Evolutionary conservation across 2,797 vertebrate species (phyloP).

Genomic region (Cuculus canorus): DNA sequence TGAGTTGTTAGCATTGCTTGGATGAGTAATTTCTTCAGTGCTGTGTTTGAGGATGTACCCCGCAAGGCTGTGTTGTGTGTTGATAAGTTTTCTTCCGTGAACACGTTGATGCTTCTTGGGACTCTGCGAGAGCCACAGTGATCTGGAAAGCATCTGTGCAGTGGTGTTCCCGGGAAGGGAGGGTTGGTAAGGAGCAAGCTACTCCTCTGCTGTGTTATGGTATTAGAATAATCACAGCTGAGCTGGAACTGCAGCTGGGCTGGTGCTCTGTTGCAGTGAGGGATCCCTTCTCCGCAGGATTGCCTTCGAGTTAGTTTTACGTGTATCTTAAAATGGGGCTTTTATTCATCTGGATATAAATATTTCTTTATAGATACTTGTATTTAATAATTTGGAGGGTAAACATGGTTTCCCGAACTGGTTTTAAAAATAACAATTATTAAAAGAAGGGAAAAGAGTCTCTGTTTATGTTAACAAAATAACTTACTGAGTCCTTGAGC

Average conservation of each 20-base stretch:
- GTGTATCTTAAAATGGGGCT: background rate
- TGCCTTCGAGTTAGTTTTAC: background rate
- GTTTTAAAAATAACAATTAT: background rate
- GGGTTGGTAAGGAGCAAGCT: background rate
- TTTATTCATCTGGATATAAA: background rate
- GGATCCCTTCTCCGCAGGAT: background rate
- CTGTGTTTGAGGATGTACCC: background rate
- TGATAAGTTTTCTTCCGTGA: background rate
- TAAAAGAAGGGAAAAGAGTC: background rate
- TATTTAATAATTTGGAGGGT: background rate
- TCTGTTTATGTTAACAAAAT: conserved; percentile 10
- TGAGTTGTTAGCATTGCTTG: background rate
- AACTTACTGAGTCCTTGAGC: background rate
- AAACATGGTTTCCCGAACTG: background rate
- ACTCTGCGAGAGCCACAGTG: background rate
- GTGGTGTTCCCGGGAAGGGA: background rate
- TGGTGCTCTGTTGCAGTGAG: background rate
- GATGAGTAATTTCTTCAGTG: background rate
- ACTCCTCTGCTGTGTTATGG: background rate
- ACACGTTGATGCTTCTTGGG: background rate
- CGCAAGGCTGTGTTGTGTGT: background rate
- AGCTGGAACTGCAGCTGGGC: background rate
- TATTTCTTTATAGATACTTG: background rate
- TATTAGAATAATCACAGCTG: background rate
- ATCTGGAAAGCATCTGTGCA: background rate